Conservation (phyloP, 2,113 vertebrate genomes). For the Amazona guildingii region DNA sequence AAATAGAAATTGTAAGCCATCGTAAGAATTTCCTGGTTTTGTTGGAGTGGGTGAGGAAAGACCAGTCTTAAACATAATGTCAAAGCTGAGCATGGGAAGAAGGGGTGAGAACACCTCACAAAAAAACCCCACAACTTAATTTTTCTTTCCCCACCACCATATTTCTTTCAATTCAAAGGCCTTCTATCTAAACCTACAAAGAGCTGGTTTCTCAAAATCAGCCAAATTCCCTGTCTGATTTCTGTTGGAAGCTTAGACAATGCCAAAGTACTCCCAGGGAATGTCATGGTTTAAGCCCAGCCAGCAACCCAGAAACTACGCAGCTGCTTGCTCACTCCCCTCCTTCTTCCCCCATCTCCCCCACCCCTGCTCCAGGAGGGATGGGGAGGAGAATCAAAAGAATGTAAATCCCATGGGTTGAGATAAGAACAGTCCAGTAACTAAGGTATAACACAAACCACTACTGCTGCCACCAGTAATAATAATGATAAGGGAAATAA, state of each 20-base stretch:
- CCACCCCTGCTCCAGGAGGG: no score
- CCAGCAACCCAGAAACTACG: no score
- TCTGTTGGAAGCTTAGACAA: background rate
- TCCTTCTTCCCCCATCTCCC: no score
- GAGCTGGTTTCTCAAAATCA: background rate
- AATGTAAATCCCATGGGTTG: no score
- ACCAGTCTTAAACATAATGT: background rate
- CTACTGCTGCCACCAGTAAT: no score
- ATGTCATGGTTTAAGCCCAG: background rate
- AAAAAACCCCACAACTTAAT: background rate
- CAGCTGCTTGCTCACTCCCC: no score
- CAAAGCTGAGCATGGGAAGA: background rate
- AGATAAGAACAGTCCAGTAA: no score
- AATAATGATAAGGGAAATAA: no score
- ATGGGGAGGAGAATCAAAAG: no score
- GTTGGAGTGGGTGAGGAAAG: background rate
- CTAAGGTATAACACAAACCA: no score
- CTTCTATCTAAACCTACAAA: background rate
- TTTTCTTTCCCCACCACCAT: background rate
- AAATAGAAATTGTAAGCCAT: background rate
- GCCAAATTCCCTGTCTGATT: background rate
- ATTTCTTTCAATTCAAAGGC: background rate
- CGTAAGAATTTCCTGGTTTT: background rate
- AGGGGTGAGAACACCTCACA: background rate
- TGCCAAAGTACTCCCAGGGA: background rate